phyloP scores from a whole-genome alignment of 1,140 invertebrate genomes.

The Sitobion miscanthi region DNA sequence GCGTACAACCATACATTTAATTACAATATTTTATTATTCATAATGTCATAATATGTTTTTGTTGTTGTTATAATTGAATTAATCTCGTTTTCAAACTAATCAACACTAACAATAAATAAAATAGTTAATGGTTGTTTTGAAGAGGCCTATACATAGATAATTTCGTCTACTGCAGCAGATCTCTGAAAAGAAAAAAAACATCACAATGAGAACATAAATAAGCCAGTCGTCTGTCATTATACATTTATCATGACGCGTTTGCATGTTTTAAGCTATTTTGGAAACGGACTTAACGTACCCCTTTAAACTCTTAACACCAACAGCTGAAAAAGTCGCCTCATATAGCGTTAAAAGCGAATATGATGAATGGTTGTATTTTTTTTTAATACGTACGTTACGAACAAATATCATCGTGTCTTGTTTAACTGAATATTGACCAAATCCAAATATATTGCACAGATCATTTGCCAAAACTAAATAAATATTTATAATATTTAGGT shows the following conservation, averaged over 20 bases:
- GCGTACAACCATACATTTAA: not conserved
- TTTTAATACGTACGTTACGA: not conserved
- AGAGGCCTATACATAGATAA: not conserved
- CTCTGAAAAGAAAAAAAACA: not conserved
- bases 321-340: not conserved
- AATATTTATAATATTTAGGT: not conserved
- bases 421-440: not conserved
- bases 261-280: not conserved
- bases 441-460: not conserved
- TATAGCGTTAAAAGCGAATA: not conserved
- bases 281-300: not conserved
- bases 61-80: not conserved
- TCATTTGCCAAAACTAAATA: not conserved
- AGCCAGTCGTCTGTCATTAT: not conserved
- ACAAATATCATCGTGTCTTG: not conserved
- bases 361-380: not conserved
- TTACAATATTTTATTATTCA: not conserved
- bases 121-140: not conserved
- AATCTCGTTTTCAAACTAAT: not conserved
- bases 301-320: not conserved
- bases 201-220: not conserved
- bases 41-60: not conserved
- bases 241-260: not conserved
- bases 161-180: not conserved
- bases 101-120: not conserved